Evolutionary conservation across 1,140 invertebrate species (phyloP).

Genomic region (Drosophila eugracilis): DNA sequence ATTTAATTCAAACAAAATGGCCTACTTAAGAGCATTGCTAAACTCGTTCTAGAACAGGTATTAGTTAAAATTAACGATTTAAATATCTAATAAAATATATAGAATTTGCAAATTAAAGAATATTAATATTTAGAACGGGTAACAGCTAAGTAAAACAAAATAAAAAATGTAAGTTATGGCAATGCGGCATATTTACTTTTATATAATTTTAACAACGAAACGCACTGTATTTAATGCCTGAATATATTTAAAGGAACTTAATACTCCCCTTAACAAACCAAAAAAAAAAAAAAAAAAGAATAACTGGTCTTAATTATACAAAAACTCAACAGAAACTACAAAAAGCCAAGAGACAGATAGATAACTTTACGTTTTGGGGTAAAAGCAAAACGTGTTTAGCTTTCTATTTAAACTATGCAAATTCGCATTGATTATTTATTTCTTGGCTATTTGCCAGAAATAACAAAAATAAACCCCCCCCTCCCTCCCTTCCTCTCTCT

Average conservation of each 20-base stretch:
- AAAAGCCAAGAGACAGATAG: conserved; percentile 26
- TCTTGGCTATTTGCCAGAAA: conserved; percentile 60
- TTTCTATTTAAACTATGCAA: conserved; percentile 83
- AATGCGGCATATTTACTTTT: conserved; percentile 11
- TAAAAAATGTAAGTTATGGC: conserved; percentile 8
- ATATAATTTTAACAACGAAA: conserved; percentile 22
- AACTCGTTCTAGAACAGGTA: conserved; percentile 14
- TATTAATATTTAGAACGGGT: conserved; percentile 11
- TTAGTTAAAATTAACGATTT: not conserved
- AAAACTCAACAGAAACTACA: conserved; percentile 32
- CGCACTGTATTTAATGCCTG: conserved; percentile 29
- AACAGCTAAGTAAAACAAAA: not conserved
- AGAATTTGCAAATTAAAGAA: not conserved
- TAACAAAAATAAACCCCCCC: conserved; percentile 49
- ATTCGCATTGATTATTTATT: conserved; percentile 77
- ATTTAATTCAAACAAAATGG: conserved; percentile 38
- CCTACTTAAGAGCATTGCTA: conserved; percentile 8
- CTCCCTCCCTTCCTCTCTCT: too few relatives aligned
- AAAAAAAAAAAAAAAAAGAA: conserved; percentile 29
- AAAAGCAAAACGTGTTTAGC: conserved; percentile 81
- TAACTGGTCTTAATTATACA: conserved; percentile 48
- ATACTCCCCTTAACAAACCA: not conserved
- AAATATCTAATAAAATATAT: conserved; percentile 27
- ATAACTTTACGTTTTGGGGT: conserved; percentile 72
- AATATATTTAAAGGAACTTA: conserved; percentile 13